phyloP scores from a whole-genome alignment of 37 sponge, comb jelly and placozoan genomes.

The Chondrilla cf. caribensis region DNA sequence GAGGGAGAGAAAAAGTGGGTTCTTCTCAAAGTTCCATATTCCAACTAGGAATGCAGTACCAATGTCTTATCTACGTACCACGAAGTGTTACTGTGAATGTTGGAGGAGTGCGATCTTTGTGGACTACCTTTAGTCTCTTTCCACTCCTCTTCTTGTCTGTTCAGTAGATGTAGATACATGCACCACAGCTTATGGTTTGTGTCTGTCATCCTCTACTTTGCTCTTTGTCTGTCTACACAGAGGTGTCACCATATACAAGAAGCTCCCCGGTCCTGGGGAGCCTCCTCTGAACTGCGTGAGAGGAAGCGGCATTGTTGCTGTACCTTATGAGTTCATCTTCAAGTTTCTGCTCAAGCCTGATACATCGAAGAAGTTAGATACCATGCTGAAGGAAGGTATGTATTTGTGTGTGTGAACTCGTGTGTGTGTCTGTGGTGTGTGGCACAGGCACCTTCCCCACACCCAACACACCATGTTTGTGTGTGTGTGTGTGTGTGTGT shows the following conservation, averaged over 20 bases:
- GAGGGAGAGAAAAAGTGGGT: constrained; percentile 29
- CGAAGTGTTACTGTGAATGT: no score
- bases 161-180: no score
- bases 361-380: constrained; percentile 31
- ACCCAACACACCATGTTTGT: no score
- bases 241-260: constrained; percentile 59
- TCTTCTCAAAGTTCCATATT: neutral
- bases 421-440: neutral
- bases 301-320: constrained; percentile 49
- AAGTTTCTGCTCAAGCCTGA: constrained; percentile 26
- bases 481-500: no score
- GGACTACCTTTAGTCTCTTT: no score
- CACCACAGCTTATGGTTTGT: no score
- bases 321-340: constrained; percentile 67
- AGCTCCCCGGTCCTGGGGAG: constrained; percentile 32
- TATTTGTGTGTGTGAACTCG: neutral
- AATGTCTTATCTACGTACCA: neutral
- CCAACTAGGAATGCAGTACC: neutral
- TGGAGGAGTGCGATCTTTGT: no score
- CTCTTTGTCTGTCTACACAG: no score
- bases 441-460: neutral
- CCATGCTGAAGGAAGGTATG: constrained; percentile 58
- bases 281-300: constrained; percentile 61
- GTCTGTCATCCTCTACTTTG: no score
- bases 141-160: no score